These are phyloP conservation scores for Orchesella cincta DNA, from an alignment of 1,140 invertebrate genomes.

Conservation along the genomic window DNA sequence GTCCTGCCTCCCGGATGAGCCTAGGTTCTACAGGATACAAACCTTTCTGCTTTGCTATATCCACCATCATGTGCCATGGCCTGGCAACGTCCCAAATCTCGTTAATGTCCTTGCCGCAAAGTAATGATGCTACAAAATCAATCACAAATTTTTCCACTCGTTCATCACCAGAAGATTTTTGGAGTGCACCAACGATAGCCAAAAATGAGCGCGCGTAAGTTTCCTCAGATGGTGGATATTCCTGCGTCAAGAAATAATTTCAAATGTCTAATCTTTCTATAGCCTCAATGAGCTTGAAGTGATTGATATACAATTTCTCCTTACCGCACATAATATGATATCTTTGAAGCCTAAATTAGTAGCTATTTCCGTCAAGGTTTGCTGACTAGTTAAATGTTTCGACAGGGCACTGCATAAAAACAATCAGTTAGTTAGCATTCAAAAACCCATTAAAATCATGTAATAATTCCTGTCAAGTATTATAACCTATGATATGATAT, in stretches of 20 bases:
- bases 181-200: slow-evolving; percentile 79
- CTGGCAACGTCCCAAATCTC: slow-evolving; percentile 78
- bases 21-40: slow-evolving; percentile 69
- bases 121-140: slow-evolving; percentile 80
- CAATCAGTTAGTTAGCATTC: neutral
- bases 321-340: slow-evolving; percentile 73
- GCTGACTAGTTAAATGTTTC: slow-evolving; percentile 67
- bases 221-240: slow-evolving; percentile 70
- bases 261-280: slow-evolving; percentile 1
- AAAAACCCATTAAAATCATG: no score
- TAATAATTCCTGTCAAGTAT: slow-evolving; percentile 27
- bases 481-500: slow-evolving; percentile 13
- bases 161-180: slow-evolving; percentile 63
- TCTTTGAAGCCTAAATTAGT: slow-evolving; percentile 76
- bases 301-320: slow-evolving; percentile 51
- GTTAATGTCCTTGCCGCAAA: slow-evolving; percentile 78
- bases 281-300: slow-evolving; percentile 3
- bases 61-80: slow-evolving; percentile 70
- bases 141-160: slow-evolving; percentile 73
- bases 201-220: slow-evolving; percentile 75
- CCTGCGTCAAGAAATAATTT: slow-evolving; percentile 58
- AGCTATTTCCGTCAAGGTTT: slow-evolving; percentile 70
- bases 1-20: slow-evolving; percentile 73
- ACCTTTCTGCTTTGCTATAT: slow-evolving; percentile 61
- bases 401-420: slow-evolving; percentile 60